A percentile compares a stretch with the other conserved stretches of the same genome.
phyloP scores from a whole-genome alignment of 2,113 vertebrate genomes.

The Antigone vipio region DNA sequence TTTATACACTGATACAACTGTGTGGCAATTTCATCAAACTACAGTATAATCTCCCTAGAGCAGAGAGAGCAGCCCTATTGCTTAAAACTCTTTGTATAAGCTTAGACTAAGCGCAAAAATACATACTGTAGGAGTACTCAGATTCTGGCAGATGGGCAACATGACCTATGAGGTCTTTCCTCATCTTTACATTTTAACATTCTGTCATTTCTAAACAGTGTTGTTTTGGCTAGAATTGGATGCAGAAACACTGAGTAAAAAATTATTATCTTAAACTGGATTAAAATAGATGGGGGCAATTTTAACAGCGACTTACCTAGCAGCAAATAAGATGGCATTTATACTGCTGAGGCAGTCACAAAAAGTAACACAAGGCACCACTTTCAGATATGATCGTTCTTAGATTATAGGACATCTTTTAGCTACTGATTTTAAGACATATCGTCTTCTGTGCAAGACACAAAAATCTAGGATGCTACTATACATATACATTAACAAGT shows the following conservation, averaged over 20 bases:
- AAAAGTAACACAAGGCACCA: neutral
- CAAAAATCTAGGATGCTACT: neutral
- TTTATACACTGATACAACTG: neutral
- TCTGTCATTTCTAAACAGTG: neutral
- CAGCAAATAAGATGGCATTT: neutral
- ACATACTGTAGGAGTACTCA: neutral
- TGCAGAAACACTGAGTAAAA: neutral
- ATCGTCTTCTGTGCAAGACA: neutral
- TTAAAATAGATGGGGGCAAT: neutral
- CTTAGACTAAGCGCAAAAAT: neutral
- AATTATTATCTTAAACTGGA: neutral
- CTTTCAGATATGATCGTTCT: neutral
- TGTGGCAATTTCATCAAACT: neutral
- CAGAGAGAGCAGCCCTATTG: neutral
- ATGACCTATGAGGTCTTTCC: neutral
- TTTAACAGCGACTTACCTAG: neutral
- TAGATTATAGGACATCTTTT: neutral
- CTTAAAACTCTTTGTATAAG: neutral
- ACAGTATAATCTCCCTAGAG: neutral
- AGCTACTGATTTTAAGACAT: neutral
- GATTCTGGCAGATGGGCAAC: neutral
- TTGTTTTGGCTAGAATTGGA: neutral
- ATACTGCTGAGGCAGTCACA: neutral
- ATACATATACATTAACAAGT: neutral
- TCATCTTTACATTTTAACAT: neutral